Evolutionary conservation across 1,140 invertebrate species (phyloP).

Genomic region (Linepithema humile): DNA sequence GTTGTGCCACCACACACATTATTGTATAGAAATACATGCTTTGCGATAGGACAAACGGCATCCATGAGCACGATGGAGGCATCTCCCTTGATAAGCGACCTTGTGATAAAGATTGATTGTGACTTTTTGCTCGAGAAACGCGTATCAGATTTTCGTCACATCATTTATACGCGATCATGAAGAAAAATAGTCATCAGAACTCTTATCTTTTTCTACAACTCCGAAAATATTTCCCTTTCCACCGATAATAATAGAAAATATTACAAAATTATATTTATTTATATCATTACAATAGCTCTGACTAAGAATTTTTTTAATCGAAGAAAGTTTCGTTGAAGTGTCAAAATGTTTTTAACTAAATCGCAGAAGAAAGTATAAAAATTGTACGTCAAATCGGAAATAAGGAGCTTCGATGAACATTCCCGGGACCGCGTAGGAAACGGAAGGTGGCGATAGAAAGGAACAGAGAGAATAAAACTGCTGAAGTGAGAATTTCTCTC

Average conservation of each 20-base stretch:
- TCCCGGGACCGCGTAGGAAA: slow-evolving; percentile 25
- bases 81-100: slow-evolving; percentile 59
- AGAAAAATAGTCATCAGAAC: slow-evolving; percentile 23
- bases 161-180: background rate
- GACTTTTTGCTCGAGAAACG: slow-evolving; percentile 28
- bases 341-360: slow-evolving; percentile 1
- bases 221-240: background rate
- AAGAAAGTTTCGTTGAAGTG: slow-evolving; percentile 27
- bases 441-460: background rate
- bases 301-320: background rate
- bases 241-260: background rate
- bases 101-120: slow-evolving; percentile 60
- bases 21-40: slow-evolving; percentile 64
- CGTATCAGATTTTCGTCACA: background rate
- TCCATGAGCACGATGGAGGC: slow-evolving; percentile 53
- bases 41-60: slow-evolving; percentile 66
- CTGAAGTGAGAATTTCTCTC: slow-evolving; percentile 48
- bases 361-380: slow-evolving; percentile 25
- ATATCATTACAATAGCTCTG: background rate
- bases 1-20: slow-evolving; percentile 66
- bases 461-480: slow-evolving; percentile 26
- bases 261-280: background rate
- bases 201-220: background rate
- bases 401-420: slow-evolving; percentile 45
- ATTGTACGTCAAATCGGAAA: slow-evolving; percentile 2